A percentile compares a stretch with the other conserved stretches of the same genome.
Evolutionary conservation across 2,797 vertebrate genomes (phyloP).

Genomic region (Sebastiscus albofasciatus): DNA sequence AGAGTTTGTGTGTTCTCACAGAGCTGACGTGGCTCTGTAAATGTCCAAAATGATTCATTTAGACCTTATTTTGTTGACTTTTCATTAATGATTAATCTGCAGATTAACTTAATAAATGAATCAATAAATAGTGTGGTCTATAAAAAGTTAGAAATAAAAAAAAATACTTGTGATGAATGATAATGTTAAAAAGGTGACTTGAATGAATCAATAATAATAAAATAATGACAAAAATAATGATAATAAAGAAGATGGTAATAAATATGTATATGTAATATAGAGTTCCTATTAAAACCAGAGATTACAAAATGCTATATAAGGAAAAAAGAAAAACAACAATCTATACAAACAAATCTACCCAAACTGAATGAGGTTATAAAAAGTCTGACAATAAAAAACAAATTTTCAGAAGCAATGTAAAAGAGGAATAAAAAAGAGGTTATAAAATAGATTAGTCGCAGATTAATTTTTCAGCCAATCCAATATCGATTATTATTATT

Average conservation of each 20-base stretch:
- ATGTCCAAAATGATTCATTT: background rate
- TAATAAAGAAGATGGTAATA: no score
- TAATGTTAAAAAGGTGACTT: background rate
- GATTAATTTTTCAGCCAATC: background rate
- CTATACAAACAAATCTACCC: background rate
- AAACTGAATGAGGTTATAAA: background rate
- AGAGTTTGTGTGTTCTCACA: background rate
- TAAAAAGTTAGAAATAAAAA: background rate
- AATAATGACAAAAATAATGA: background rate
- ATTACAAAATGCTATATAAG: background rate
- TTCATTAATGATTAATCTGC: background rate
- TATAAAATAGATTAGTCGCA: background rate
- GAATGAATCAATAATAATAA: background rate
- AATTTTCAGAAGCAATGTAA: background rate
- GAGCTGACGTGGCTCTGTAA: background rate
- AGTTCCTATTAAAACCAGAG: background rate
- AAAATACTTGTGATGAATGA: background rate
- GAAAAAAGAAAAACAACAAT: background rate
- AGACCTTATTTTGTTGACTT: background rate
- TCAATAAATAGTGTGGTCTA: background rate
- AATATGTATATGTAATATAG: background rate
- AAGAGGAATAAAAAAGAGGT: background rate
- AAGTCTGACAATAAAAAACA: background rate
- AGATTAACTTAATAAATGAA: background rate
- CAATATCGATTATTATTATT: background rate